Evolutionary conservation across 2,797 vertebrate genomes (phyloP).

Genomic region (Scyliorhinus canicula): DNA sequence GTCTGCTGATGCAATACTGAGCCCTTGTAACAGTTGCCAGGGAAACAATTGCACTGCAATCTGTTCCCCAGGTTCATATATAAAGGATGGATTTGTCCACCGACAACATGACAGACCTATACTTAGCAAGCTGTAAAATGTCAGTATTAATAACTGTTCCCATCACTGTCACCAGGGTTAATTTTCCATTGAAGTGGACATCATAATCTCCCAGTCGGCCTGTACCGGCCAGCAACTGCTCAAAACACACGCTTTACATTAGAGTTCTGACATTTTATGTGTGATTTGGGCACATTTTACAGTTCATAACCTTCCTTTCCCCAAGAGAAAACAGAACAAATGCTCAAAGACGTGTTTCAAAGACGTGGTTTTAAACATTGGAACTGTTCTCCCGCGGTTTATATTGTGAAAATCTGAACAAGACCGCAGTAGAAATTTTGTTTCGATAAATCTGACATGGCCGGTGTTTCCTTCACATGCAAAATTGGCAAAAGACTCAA

Average conservation of each 20-base stretch:
- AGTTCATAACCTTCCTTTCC: neutral
- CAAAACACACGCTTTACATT: neutral
- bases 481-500: neutral
- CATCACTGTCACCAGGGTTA: neutral
- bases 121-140: conserved; percentile 9
- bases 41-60: neutral
- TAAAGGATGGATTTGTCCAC: neutral
- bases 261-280: neutral
- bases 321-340: neutral
- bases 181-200: neutral
- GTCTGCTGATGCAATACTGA: conserved; percentile 1
- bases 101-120: neutral
- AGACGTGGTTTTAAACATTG: neutral
- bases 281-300: neutral
- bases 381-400: neutral
- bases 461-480: neutral
- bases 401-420: neutral
- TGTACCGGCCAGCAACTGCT: neutral
- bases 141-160: neutral
- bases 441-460: neutral
- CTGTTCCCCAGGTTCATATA: neutral
- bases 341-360: no score
- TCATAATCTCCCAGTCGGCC: neutral
- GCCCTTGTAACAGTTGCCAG: neutral
- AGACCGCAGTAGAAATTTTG: neutral